A percentile compares a stretch with the other conserved stretches of the same genome.
Conservation (phyloP, 2,888 invertebrate genomes). For the Tetropium fuscum region DNA sequence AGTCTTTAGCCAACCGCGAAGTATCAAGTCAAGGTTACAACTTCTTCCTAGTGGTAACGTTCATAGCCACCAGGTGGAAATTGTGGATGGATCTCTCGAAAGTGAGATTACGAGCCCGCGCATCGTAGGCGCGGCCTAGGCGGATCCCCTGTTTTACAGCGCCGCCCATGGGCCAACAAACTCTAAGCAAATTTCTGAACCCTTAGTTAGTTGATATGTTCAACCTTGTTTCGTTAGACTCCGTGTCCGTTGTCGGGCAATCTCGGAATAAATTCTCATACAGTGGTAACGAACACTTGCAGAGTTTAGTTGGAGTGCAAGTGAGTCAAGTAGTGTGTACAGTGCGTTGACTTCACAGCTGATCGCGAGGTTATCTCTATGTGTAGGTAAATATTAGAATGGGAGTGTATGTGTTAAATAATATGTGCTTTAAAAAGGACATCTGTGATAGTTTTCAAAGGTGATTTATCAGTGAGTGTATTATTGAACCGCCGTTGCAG, state of each 20-base stretch:
- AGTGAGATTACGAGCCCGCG: conserved; percentile 39
- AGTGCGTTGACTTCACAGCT: conserved; percentile 40
- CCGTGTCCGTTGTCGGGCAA: conserved; percentile 50
- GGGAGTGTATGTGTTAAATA: conserved; percentile 10
- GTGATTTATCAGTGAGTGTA: conserved; percentile 19
- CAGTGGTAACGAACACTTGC: conserved; percentile 56
- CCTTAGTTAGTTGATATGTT: conserved; percentile 53
- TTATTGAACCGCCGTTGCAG: conserved; percentile 25
- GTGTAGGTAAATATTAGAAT: conserved; percentile 9
- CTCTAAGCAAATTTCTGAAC: conserved; percentile 55
- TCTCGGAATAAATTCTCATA: conserved; percentile 59
- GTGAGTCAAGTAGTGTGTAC: conserved; percentile 50
- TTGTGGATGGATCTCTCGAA: conserved; percentile 50
- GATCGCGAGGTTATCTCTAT: conserved; percentile 29
- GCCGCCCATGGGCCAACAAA: conserved; percentile 59
- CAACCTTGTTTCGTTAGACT: conserved; percentile 48
- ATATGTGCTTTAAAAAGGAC: conserved; percentile 12
- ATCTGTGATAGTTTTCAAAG: conserved; percentile 13
- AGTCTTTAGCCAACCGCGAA: conserved; percentile 55
- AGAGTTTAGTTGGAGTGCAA: conserved; percentile 56
- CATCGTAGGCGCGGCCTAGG: conserved; percentile 53
- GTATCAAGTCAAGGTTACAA: conserved; percentile 62
- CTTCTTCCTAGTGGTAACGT: conserved; percentile 56
- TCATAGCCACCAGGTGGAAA: conserved; percentile 56
- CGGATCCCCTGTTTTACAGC: conserved; percentile 40